A percentile compares a stretch with the other conserved stretches of the same genome.
Conservation (phyloP, 2,113 vertebrate species). For the Dasypus novemcinctus region DNA sequence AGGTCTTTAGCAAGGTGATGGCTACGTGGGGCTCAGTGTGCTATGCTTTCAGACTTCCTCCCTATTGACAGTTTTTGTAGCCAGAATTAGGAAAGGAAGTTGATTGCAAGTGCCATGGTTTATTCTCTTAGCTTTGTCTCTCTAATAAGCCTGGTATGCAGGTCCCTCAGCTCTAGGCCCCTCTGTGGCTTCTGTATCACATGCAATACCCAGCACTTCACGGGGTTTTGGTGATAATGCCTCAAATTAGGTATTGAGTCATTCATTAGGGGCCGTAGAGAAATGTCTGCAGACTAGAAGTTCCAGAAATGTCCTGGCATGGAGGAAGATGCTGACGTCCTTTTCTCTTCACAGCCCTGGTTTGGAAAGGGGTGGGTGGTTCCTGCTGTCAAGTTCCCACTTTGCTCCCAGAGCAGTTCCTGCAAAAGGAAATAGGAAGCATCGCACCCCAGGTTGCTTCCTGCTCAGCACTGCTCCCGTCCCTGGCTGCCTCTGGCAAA, state of each 20-base stretch:
- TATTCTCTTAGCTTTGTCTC: background rate
- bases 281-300: background rate
- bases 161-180: background rate
- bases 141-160: background rate
- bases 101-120: background rate
- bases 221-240: background rate
- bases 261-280: conserved; percentile 18
- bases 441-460: background rate
- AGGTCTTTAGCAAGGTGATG: background rate
- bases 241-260: background rate
- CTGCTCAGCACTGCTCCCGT: conserved; percentile 62
- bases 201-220: background rate
- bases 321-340: background rate
- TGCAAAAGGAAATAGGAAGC: conserved; percentile 49
- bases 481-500: conserved; percentile 26
- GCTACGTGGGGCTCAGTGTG: background rate
- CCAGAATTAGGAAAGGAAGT: background rate
- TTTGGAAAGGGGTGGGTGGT: conserved; percentile 45
- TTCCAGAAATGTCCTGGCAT: conserved; percentile 2
- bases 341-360: background rate
- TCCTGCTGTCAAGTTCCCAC: conserved; percentile 61
- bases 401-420: conserved; percentile 23
- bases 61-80: background rate
- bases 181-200: background rate
- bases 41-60: background rate